Evolutionary conservation across 2,888 invertebrate genomes (phyloP).

Genomic region (Blastobasis lacticolella): DNA sequence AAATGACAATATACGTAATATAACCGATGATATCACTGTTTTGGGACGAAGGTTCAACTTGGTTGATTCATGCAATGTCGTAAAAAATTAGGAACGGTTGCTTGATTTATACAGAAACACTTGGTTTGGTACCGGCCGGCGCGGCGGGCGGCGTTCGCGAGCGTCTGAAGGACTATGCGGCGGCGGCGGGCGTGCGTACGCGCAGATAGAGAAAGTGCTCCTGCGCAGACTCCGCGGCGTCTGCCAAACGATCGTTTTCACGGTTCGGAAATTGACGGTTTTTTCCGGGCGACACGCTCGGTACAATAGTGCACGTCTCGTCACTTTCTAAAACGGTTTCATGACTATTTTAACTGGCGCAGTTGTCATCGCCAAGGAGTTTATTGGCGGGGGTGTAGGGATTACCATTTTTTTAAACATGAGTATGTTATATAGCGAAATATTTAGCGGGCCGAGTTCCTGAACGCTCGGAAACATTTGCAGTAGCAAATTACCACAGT

Average conservation of each 20-base stretch:
- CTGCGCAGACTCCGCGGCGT: constrained; percentile 68
- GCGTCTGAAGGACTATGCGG: constrained; percentile 38
- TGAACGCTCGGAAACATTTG: too few relatives aligned
- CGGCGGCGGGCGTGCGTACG: constrained; percentile 37
- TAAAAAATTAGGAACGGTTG: too few relatives aligned
- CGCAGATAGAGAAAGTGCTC: constrained; percentile 69
- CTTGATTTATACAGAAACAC: too few relatives aligned
- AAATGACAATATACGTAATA: background rate
- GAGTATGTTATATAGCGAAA: too few relatives aligned
- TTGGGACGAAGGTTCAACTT: constrained; percentile 13
- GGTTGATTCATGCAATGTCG: constrained; percentile 18
- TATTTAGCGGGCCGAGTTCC: too few relatives aligned
- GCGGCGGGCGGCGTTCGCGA: constrained; percentile 50
- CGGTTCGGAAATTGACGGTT: constrained; percentile 56
- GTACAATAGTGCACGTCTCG: constrained; percentile 27
- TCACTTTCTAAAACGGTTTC: background rate
- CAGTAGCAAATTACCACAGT: too few relatives aligned
- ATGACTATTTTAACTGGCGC: too few relatives aligned
- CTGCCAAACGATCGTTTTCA: constrained; percentile 68
- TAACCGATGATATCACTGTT: background rate
- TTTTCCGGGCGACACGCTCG: constrained; percentile 55
- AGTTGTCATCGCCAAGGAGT: too few relatives aligned
- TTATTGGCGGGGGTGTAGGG: too few relatives aligned
- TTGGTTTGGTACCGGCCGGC: constrained; percentile 11
- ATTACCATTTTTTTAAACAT: too few relatives aligned